phyloP scores from a whole-genome alignment of 1,140 invertebrate species.

The Drosophila dunni region DNA sequence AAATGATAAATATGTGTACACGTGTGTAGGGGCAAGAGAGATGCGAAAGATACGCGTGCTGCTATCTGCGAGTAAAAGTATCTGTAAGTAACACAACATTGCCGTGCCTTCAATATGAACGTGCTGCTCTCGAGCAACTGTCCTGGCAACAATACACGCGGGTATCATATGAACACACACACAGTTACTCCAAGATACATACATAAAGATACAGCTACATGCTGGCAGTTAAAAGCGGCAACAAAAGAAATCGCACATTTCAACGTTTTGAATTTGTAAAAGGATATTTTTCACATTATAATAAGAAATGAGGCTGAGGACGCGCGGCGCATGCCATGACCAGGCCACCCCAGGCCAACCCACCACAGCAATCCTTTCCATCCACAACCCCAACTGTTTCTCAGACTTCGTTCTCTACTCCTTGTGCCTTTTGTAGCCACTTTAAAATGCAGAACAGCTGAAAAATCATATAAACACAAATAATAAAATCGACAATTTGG shows the following conservation, averaged over 20 bases:
- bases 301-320: conserved; percentile 80
- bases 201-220: conserved; percentile 25
- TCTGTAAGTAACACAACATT: conserved; percentile 35
- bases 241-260: conserved; percentile 81
- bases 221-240: conserved; percentile 60
- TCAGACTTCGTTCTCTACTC: neutral
- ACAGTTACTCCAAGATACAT: conserved; percentile 7
- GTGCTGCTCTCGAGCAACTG: conserved; percentile 49
- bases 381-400: neutral
- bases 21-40: no score
- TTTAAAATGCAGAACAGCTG: conserved; percentile 84
- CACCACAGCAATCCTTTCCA: neutral
- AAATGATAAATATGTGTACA: conserved; percentile 63
- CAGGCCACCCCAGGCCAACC: neutral
- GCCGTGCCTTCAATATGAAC: conserved; percentile 50
- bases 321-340: conserved; percentile 69
- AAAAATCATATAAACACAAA: conserved; percentile 84
- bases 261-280: conserved; percentile 79
- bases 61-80: conserved; percentile 1
- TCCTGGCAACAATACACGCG: conserved; percentile 57
- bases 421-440: conserved; percentile 38
- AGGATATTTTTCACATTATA: conserved; percentile 83
- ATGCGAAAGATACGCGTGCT: neutral
- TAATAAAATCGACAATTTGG: conserved; percentile 84
- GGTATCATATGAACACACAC: conserved; percentile 47